A percentile compares a stretch with the other conserved stretches of the same genome.
Evolutionary conservation across 2,797 vertebrate species (phyloP).

Genomic region (Busarellus nigricollis): DNA sequence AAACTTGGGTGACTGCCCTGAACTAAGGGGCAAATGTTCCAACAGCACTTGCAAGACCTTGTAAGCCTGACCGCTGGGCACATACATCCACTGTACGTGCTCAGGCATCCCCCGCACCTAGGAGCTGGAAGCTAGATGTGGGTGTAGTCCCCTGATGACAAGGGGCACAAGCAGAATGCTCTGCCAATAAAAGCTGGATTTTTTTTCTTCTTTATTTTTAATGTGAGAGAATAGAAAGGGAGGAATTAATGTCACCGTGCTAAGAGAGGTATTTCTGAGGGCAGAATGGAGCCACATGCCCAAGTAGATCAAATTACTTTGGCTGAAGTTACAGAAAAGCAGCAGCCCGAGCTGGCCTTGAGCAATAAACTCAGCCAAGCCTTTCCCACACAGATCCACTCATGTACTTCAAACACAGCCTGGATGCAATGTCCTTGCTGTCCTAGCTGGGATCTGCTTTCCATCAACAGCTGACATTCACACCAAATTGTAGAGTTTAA

Average conservation of each 20-base stretch:
- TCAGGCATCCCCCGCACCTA: neutral
- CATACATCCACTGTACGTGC: fast-evolving
- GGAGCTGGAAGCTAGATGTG: neutral
- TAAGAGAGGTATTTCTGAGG: conserved; percentile 13
- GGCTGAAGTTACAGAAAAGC: neutral
- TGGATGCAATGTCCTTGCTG: conserved; percentile 31
- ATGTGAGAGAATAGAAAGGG: neutral
- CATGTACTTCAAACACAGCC: neutral
- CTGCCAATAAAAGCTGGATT: neutral
- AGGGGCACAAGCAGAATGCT: neutral
- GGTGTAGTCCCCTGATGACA: neutral
- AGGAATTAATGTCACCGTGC: neutral
- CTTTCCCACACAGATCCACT: conserved; percentile 18
- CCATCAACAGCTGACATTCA: conserved; percentile 16
- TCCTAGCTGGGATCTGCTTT: conserved; percentile 36
- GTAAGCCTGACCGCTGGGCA: neutral
- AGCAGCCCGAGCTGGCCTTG: neutral
- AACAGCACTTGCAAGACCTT: neutral
- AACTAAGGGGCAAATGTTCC: neutral
- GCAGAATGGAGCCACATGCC: neutral
- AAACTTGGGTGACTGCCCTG: neutral
- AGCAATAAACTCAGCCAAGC: neutral
- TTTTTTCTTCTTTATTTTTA: neutral
- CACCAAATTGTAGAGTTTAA: neutral
- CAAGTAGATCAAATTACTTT: neutral